phyloP scores from a whole-genome alignment of 2,888 invertebrate genomes.

The Drosophila barbarae region DNA sequence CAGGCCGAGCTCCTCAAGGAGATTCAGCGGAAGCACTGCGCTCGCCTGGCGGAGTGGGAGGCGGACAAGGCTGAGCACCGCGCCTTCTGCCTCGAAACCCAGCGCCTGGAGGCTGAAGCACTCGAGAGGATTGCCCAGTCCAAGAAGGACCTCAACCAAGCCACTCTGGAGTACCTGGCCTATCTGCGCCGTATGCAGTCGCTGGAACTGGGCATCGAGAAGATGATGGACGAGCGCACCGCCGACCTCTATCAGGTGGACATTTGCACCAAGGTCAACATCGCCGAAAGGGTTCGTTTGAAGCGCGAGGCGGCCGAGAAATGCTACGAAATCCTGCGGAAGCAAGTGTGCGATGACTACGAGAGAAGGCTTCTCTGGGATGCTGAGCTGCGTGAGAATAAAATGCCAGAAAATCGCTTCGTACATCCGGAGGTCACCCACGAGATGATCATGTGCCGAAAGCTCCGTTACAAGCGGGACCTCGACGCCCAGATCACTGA shows the following conservation, averaged over 20 bases:
- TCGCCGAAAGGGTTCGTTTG: conserved; percentile 44
- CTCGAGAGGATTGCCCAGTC: conserved; percentile 33
- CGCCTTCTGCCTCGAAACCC: conserved; percentile 62
- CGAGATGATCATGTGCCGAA: conserved; percentile 49
- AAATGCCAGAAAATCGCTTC: conserved; percentile 74
- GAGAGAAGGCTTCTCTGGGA: conserved; percentile 63
- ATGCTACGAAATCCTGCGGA: conserved; percentile 60
- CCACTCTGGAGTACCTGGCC: conserved; percentile 68
- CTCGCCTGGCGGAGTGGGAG: conserved; percentile 36
- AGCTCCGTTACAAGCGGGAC: conserved; percentile 48
- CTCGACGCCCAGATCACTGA: conserved; percentile 69
- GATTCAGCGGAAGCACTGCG: conserved; percentile 52
- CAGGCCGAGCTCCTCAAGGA: conserved; percentile 63
- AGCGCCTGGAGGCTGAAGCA: conserved; percentile 62
- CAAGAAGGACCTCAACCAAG: conserved; percentile 55
- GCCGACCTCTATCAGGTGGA: conserved; percentile 70
- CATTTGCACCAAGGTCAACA: conserved; percentile 63
- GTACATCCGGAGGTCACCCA: conserved; percentile 53
- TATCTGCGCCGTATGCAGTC: conserved; percentile 69
- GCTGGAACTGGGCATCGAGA: conserved; percentile 62
- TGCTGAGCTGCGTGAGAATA: conserved; percentile 65
- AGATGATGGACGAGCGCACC: conserved; percentile 60
- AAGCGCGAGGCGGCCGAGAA: conserved; percentile 65
- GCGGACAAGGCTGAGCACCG: conserved; percentile 61
- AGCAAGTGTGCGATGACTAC: conserved; percentile 73